Evolutionary conservation across 2,888 invertebrate genomes (phyloP).

Genomic region (Ormyrus thymus): DNA sequence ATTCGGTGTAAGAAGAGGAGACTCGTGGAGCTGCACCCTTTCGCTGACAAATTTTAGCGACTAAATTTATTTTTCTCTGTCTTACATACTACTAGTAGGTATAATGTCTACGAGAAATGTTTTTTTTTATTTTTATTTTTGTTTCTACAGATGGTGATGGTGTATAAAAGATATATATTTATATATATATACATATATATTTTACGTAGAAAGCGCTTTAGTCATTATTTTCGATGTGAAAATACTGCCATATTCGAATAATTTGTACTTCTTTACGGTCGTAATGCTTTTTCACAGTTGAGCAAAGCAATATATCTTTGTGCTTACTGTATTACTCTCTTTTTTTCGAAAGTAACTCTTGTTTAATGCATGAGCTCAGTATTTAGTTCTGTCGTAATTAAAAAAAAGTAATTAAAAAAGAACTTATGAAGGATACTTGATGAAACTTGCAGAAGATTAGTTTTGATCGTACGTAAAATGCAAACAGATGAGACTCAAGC

Average conservation of each 20-base stretch:
- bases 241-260: constrained; percentile 57
- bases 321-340: constrained; percentile 61
- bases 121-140: constrained; percentile 45
- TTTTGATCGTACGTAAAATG: background rate
- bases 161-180: constrained; percentile 47
- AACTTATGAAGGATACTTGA: constrained; percentile 41
- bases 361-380: constrained; percentile 60
- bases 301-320: constrained; percentile 64
- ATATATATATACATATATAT: constrained; percentile 20
- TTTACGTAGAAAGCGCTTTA: constrained; percentile 50
- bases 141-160: constrained; percentile 60
- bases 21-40: constrained; percentile 13
- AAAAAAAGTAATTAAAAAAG: constrained; percentile 39
- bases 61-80: constrained; percentile 35
- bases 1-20: constrained; percentile 37
- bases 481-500: constrained; percentile 7
- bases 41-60: constrained; percentile 29
- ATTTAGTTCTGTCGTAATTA: constrained; percentile 50
- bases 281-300: constrained; percentile 73
- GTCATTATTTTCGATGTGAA: constrained; percentile 53
- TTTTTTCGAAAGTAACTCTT: constrained; percentile 59
- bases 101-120: constrained; percentile 35
- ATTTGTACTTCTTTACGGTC: constrained; percentile 60
- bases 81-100: background rate
- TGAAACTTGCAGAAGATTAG: constrained; percentile 42